Percentiles rank a stretch among this genome's conserved stretches.
Conservation (phyloP, 2,113 vertebrate species). For the Callospermophilus lateralis region DNA sequence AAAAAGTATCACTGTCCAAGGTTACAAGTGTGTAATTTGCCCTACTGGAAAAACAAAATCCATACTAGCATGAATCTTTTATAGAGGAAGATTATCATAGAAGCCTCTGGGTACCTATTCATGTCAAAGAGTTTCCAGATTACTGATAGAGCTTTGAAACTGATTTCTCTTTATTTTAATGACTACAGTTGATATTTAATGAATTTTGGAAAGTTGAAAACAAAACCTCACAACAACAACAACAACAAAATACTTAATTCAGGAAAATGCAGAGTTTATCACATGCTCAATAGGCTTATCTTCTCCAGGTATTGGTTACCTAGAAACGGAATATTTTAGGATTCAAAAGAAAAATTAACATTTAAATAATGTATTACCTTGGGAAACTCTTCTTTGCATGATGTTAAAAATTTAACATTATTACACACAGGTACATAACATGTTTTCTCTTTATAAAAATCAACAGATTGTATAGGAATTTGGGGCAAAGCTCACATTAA, state of each 20-base stretch:
- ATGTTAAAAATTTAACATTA: not conserved
- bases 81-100: not conserved
- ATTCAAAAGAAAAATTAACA: slow-evolving; percentile 18
- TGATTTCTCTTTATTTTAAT: slow-evolving; percentile 27
- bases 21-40: not conserved
- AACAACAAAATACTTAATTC: not conserved
- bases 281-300: not conserved
- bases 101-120: not conserved
- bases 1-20: slow-evolving; percentile 3
- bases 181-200: not conserved
- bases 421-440: not conserved
- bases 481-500: not conserved
- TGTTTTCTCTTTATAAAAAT: not conserved
- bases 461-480: not conserved
- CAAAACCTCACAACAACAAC: not conserved
- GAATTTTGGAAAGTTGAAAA: slow-evolving; percentile 37
- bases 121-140: not conserved
- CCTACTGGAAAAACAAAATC: not conserved
- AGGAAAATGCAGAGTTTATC: not conserved
- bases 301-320: not conserved
- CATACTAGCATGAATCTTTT: slow-evolving; percentile 56
- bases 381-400: not conserved
- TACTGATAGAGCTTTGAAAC: not conserved
- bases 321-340: not conserved
- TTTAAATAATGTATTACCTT: not conserved